A percentile compares a stretch with the other conserved stretches of the same genome.
Conservation (phyloP, 2,113 vertebrate species). For the Todiramphus saurophagus region DNA sequence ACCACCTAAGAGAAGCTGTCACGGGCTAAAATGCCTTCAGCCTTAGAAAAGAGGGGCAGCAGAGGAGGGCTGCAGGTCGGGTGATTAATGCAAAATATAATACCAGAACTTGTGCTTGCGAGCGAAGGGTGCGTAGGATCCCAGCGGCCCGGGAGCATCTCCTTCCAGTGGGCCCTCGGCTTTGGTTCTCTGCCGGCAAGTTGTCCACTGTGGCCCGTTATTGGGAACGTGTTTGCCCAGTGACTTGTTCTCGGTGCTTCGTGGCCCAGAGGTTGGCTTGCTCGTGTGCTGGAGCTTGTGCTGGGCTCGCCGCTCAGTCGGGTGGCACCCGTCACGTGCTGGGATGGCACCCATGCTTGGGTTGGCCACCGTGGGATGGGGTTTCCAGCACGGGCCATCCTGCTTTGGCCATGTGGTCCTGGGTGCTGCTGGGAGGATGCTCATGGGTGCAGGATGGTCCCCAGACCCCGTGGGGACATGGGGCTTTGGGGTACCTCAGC, state of each 20-base stretch:
- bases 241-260: not conserved
- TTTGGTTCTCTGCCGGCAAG: not conserved
- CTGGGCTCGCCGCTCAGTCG: fast-evolving
- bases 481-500: not conserved
- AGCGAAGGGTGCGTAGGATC: fast-evolving
- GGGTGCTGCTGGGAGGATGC: not conserved
- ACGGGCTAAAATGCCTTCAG: not conserved
- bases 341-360: fast-evolving
- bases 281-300: not conserved
- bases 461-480: fast-evolving
- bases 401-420: fast-evolving
- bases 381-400: fast-evolving
- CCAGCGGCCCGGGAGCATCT: fast-evolving
- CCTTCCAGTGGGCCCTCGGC: not conserved
- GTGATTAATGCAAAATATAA: fast-evolving
- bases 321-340: fast-evolving
- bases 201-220: fast-evolving
- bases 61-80: not conserved
- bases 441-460: not conserved
- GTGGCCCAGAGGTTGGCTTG: fast-evolving
- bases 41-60: fast-evolving
- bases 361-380: not conserved
- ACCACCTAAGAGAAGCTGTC: not conserved
- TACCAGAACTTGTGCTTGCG: not conserved
- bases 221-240: not conserved